Conservation (phyloP, 1,140 invertebrate species). For the fruit fly (Drosophila melanogaster) region Release_6_plus_ISO1_MT NT_033777.3:21331501-21332000, state of each 20-base stretch:
- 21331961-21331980: neutral
- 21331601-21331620: constrained; percentile 12
- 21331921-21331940: constrained; percentile 15
- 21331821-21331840: neutral
- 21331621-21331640: neutral
- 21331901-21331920: constrained; percentile 15
- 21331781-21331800: constrained; percentile 63
- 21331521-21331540: constrained; percentile 42
- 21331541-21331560: constrained; percentile 41
- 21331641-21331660: constrained; percentile 9
- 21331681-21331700: constrained; percentile 48
- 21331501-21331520: constrained; percentile 55
- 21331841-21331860: neutral
- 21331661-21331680: constrained; percentile 69
- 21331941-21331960: constrained; percentile 28
- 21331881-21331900: constrained; percentile 16
- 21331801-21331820: constrained; percentile 32
- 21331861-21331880: neutral
- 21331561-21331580: constrained; percentile 48
- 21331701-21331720: constrained; percentile 47
- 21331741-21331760: constrained; percentile 83
- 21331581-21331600: constrained; percentile 58
- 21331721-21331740: constrained; percentile 84
- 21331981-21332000: constrained; percentile 38
- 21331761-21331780: constrained; percentile 84